Conservation (phyloP, 2,888 invertebrate species). For the Philhelius pedissequus region DNA sequence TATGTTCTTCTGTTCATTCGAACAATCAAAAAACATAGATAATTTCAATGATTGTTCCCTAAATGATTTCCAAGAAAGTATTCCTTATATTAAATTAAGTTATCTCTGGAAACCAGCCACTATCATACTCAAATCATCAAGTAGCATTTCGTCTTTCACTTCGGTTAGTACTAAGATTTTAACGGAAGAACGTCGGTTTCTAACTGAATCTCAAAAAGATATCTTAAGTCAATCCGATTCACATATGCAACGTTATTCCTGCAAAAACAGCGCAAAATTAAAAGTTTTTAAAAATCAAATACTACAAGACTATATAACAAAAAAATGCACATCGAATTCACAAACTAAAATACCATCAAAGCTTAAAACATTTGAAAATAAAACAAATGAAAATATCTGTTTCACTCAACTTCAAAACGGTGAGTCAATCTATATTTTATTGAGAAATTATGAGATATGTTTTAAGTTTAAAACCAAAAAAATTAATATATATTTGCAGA, state of each 20-base stretch:
- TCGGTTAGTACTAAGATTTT: constrained; percentile 73
- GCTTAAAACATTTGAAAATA: neutral
- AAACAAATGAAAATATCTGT: neutral
- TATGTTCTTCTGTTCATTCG: constrained; percentile 70
- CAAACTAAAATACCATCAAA: neutral
- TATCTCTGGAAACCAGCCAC: neutral
- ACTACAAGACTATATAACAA: constrained; percentile 74
- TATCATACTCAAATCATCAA: constrained; percentile 71
- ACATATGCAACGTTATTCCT: constrained; percentile 84
- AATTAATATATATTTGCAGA: neutral
- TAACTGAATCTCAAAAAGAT: constrained; percentile 83
- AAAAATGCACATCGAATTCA: neutral
- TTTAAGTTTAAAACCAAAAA: neutral
- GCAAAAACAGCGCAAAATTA: constrained; percentile 80
- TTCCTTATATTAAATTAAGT: neutral
- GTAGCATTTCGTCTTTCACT: constrained; percentile 74
- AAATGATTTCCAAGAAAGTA: neutral
- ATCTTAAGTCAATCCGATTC: constrained; percentile 81
- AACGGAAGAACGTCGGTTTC: constrained; percentile 81
- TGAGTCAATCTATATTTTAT: neutral
- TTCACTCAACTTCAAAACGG: neutral
- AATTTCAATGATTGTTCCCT: neutral
- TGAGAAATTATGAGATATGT: neutral
- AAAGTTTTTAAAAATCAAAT: constrained; percentile 74
- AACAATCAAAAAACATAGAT: constrained; percentile 56